Base-by-base conservation (phyloP, 2,113 vertebrate genomes). In the Alectura lathami region DNA sequence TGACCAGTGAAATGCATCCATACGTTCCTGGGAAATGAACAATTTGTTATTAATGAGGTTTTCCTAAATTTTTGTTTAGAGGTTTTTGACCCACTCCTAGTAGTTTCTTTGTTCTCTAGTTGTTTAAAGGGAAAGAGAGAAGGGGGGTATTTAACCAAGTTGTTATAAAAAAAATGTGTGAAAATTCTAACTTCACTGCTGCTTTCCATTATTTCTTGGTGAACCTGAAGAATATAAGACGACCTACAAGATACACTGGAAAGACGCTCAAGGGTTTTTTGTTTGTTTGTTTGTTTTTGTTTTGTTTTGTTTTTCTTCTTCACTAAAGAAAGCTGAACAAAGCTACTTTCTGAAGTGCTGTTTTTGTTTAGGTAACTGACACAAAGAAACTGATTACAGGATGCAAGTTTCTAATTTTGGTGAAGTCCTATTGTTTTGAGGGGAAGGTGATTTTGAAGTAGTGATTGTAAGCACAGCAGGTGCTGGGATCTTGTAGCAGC, bases 391-490 rank as follows among this genome's bases (percentile, higher is more conserved):
- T 0, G 36, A 30, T 66, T 83, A 88, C 95, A 97, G 84, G 88
- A 95, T 96, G 69, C 59, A 75, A 88, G 81, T 96, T 94, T 86
- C 95, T 95, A 95, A 96, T 89, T 96, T 95, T 93, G 69, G 83
- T 73, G 88, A 48, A 93, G 72, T 78, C 88, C 86, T 77, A 91
- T 95, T 89, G 81, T 87, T 97, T 94, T 92, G 59, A 94, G 83
- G 56, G 84, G 74, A 94, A 96, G 91, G 38, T 83, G 47, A 40
- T 89, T 95, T 91, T 95, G 94, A 95, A 97, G 69, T 42, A 89
- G 91, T 0, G 27, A 91, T 69, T 87, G 62, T 89, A 94, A 95
- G 89, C 93, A 93, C 88, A 97, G 85, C 86, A 94, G 83, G 78
- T 82, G 32, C 53, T 93, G 79, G 45, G 88, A 62, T 84, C 83